Base-by-base conservation (phyloP, 2,113 vertebrate species). In the Mormyrus iriodes region DNA sequence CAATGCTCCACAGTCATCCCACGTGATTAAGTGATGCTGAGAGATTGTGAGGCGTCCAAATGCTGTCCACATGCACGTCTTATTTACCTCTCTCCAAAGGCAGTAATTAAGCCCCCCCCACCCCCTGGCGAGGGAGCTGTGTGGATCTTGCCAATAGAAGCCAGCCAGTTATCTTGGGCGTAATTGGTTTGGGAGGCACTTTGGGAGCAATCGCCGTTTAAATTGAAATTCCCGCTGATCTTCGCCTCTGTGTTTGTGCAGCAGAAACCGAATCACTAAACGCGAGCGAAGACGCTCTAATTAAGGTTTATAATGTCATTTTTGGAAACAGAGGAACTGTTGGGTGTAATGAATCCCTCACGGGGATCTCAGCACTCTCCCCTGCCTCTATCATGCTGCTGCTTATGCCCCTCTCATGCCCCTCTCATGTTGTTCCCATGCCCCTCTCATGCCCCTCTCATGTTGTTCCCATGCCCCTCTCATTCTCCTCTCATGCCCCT, bases 251-350 rank as follows among this genome's bases (percentile, higher is more conserved):
- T 87, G 49, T 65, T 46, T 61, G n/a, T n/a, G 55, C 55, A n/a
- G 55, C 35, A 65, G 39, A 87, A 87, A 87, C 55, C 48, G 85
- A 86, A 86, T 87, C 65, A 87, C 86, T 61, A 53, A 87, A 87
- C 1, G 86, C 65, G 55, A 87, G 19, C 42, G 35, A 87, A 87
- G 39, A 65, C 39, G 35, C 35, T 87, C n/a, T 61, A 87, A 87
- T 87, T 87, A 87, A 27, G 49, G 21, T 65, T 87, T 65, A 87
- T 87, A 13, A 49, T 85, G 83, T 65, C 10, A 87, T 35, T 58
- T 55, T 10, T 27, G 17, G 86, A 58, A 17, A 87, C 52, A 61
- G 35, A 27, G 15, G 31, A 8, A 10, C 27, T 61, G 39, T 61
- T 87, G 55, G 52, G 15, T 21, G 55, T 87, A 51, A 87, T 87